Evolutionary conservation across 2,113 vertebrate genomes (phyloP).

Genomic region (Caranx melampygus): DNA sequence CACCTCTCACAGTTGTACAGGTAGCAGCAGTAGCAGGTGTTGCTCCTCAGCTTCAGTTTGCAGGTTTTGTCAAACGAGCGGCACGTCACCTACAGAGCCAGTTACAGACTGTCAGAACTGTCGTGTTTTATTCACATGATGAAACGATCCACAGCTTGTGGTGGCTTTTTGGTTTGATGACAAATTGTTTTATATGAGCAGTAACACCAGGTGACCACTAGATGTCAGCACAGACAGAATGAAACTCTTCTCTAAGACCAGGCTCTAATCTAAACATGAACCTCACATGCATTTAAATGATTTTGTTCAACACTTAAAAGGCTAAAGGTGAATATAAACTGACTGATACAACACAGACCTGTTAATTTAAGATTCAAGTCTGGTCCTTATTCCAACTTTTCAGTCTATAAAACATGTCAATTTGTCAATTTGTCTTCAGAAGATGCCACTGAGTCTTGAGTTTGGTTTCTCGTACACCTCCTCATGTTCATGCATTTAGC

Average conservation of each 20-base stretch:
- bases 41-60: constrained; percentile 88
- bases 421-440: no score
- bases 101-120: neutral
- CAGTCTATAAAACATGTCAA: no score
- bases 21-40: constrained; percentile 97
- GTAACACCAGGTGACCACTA: constrained; percentile 42
- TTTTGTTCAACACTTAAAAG: neutral
- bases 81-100: constrained; percentile 86
- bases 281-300: neutral
- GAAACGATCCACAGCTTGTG: neutral
- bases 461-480: no score
- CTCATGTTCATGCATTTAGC: neutral
- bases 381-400: no score
- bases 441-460: no score
- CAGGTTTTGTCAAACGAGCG: constrained; percentile 83
- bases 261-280: neutral
- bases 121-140: no score
- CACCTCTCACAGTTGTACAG: constrained; percentile 92
- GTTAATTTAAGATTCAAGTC: no score
- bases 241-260: neutral
- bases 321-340: neutral
- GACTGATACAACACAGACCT: no score
- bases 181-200: constrained; percentile 4
- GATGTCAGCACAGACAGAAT: constrained; percentile 34
- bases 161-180: neutral